These are phyloP conservation scores for Copidosoma floridanum DNA, from an alignment of 1,140 invertebrate species.

Conservation along the genomic window DNA sequence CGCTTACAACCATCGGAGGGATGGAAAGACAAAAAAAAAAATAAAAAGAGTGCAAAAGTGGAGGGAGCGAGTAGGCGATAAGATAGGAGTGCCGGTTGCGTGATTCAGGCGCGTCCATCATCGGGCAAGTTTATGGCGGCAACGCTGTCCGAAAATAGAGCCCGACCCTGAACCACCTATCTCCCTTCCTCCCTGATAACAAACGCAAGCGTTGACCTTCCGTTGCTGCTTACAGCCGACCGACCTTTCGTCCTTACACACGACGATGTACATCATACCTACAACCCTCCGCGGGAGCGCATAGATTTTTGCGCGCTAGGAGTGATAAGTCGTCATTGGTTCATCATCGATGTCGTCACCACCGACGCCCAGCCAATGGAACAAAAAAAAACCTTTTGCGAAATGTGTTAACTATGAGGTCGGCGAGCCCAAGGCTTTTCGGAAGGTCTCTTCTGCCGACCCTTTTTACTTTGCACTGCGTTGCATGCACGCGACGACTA, in stretches of 20 bases:
- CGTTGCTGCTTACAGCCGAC: too few relatives aligned
- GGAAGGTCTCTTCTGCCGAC: too few relatives aligned
- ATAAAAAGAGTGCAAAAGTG: too few relatives aligned
- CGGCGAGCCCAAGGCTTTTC: too few relatives aligned
- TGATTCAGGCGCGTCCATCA: slow-evolving; percentile 8
- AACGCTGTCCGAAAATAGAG: slow-evolving; percentile 11
- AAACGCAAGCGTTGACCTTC: slow-evolving; percentile 3
- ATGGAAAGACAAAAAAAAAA: neutral
- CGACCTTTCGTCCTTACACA: slow-evolving; percentile 1
- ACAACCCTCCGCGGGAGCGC: neutral
- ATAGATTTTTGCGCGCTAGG: neutral
- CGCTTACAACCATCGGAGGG: neutral
- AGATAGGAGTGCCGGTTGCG: neutral
- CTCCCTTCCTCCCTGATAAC: neutral
- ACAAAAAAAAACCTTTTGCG: too few relatives aligned
- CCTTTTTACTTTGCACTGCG: too few relatives aligned
- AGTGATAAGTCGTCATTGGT: too few relatives aligned
- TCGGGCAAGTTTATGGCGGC: neutral
- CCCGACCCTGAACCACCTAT: neutral
- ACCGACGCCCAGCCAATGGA: too few relatives aligned
- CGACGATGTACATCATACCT: too few relatives aligned
- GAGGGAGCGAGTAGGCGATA: neutral
- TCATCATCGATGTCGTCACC: too few relatives aligned
- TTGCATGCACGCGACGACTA: too few relatives aligned
- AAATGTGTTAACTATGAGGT: too few relatives aligned